phyloP scores from a whole-genome alignment of 2,888 invertebrate species.

The Phyllotreta cruciferae region DNA sequence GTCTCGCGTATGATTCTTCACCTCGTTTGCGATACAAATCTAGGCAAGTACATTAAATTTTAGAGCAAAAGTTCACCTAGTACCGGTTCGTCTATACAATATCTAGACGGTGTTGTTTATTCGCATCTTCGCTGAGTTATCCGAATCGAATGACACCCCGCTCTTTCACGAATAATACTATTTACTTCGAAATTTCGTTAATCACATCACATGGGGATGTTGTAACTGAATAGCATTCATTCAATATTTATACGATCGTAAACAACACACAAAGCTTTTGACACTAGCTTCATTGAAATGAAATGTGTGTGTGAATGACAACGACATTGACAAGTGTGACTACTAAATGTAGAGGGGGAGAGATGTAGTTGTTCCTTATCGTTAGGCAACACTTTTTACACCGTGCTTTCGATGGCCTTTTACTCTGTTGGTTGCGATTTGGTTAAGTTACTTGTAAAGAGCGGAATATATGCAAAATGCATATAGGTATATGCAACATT shows the following conservation, averaged over 20 bases:
- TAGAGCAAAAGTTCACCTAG: slow-evolving; percentile 41
- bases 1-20: slow-evolving; percentile 1
- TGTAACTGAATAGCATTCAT: background rate
- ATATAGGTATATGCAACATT: too few species aligned
- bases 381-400: slow-evolving; percentile 12
- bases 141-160: background rate
- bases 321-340: slow-evolving; percentile 15
- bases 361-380: background rate
- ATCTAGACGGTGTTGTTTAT: slow-evolving; percentile 21
- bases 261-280: slow-evolving; percentile 29
- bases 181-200: too few species aligned
- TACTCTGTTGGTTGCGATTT: too few species aligned
- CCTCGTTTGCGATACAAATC: slow-evolving; percentile 13
- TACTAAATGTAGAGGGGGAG: background rate
- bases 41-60: slow-evolving; percentile 30
- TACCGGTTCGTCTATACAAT: slow-evolving; percentile 36
- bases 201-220: too few species aligned
- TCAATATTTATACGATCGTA: slow-evolving; percentile 29
- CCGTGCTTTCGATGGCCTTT: too few species aligned
- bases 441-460: too few species aligned
- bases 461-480: too few species aligned
- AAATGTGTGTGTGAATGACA: slow-evolving; percentile 7
- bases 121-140: slow-evolving; percentile 27
- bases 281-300: slow-evolving; percentile 1
- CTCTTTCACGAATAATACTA: too few species aligned